Evolutionary conservation across 2,888 invertebrate species (phyloP).

Genomic region (Lochmaea capreae): DNA sequence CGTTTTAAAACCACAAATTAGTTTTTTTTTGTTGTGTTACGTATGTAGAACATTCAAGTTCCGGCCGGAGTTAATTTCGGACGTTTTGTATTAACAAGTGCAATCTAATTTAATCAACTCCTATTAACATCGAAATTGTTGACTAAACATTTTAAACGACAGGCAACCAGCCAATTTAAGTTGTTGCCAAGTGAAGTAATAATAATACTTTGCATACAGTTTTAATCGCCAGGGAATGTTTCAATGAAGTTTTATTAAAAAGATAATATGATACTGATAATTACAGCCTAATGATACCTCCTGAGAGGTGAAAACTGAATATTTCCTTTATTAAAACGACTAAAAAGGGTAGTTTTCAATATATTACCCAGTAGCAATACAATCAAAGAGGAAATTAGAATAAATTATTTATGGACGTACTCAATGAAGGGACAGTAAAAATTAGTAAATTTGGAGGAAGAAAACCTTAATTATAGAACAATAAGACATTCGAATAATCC

Average conservation of each 20-base stretch:
- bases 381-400: too few relatives aligned
- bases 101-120: constrained; percentile 7
- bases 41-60: not conserved
- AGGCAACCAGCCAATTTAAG: not conserved
- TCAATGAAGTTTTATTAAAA: not conserved
- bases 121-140: not conserved
- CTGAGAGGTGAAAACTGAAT: too few relatives aligned
- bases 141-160: constrained; percentile 5
- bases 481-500: too few relatives aligned
- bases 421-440: too few relatives aligned
- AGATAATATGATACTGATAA: not conserved
- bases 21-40: not conserved
- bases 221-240: not conserved
- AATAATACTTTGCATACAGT: not conserved
- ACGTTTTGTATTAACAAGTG: constrained; percentile 3
- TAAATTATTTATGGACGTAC: too few relatives aligned
- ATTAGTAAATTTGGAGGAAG: too few relatives aligned
- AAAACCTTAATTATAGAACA: too few relatives aligned
- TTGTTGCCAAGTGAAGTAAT: not conserved
- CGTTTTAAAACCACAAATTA: not conserved
- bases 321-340: too few relatives aligned
- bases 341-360: too few relatives aligned
- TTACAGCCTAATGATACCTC: too few relatives aligned
- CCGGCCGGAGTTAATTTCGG: not conserved
- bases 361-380: too few relatives aligned